Evolutionary conservation across 2,888 invertebrate genomes (phyloP), one percentile per base, ranked within the genome.

Genomic region (Lithophane ornitopus): DNA sequence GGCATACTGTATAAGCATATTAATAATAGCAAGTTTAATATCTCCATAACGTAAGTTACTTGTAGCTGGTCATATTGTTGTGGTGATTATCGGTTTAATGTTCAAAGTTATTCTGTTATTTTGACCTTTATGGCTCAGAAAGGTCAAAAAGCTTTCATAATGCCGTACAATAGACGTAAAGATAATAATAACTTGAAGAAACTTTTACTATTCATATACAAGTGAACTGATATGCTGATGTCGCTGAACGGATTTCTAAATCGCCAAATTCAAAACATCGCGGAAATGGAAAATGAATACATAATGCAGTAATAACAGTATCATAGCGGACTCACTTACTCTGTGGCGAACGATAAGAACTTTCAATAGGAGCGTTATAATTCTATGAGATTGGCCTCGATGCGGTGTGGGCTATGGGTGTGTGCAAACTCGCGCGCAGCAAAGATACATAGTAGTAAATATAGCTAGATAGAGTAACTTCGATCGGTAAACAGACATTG

Each of bases 271-370:
- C 22, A 28, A 56, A 70, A 70, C 54, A 54, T 67, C 16, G 34
- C 9, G 52, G 56, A 61, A 72, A 58, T 72, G 22, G 56, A 28
- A 52, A 67, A 80, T 70, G 52, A 77, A 70, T 70, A 70, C 49
- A 70, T 46, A 80, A 70, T 62, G 44, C 16, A n/a, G 72, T 78
- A 78, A 78, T 78, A 81, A 78, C 79, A 84, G 69, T 82, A 66
- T 54, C 71, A 26, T 16, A 41, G 41, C 61, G 34, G n/a, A 71
- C n/a, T 70, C 16, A 28, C 49, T 56, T 26, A 61, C 65, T 56
- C 19, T 66, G 69, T 49, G 54, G 65, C 34, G 26, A 44, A 34
- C 52, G 87, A 78, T 78, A 78, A 70, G 41, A 58, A 63, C 16
- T 76, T 72, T 59, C 66, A 66, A 76, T 67, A 28, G 65, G 39